Base-by-base conservation (phyloP, 1,140 invertebrate species). In the Lepidotrigona ventralis region DNA sequence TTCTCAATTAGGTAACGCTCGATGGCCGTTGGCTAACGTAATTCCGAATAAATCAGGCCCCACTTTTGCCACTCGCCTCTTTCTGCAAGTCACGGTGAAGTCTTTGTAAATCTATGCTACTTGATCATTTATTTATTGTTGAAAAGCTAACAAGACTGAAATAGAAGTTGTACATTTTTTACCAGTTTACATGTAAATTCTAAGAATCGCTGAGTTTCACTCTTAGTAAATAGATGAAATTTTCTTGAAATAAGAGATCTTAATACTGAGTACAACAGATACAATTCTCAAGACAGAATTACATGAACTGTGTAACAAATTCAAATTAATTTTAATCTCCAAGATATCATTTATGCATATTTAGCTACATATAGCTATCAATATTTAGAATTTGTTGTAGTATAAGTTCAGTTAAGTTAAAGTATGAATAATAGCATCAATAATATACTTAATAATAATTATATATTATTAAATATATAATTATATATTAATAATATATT, bases 1-100 rank as follows among this genome's bases (percentile, higher is more conserved):
- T 92, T 91, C 91, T 92, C 92, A 93, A 94, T 94, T 93, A 93
- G 91, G 92, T 91, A 92, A 92, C 91, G 90, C 88, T 75, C 74
- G 66, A 87, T 72, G 78, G 83, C 72, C 87, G 79, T 84, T 85
- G 88, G 87, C 79, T 90, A 92, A 92, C 91, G 91, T 92, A 89
- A 93, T 93, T 93, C 92, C 91, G 83, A 92, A 94, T 93, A 93
- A 93, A 93, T 93, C 92, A 93, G 90, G 51, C 72, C 82, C 86
- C 88, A 81, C 85, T 93, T 90, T 88, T 83, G 81, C 80, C 81
- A 79, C 69, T 64, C 72, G 79, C 83, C 76, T 85, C 90, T 78
- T 80, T 60, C 63, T 73, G 79, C 79, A 86, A 83, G 81, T 33
- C 60, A 29, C 53, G 29, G 17, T 66, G 87, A 84, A 84, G n/a